Conservation (phyloP, 2,888 invertebrate species). For the Scelioninae gen. 1 region DNA sequence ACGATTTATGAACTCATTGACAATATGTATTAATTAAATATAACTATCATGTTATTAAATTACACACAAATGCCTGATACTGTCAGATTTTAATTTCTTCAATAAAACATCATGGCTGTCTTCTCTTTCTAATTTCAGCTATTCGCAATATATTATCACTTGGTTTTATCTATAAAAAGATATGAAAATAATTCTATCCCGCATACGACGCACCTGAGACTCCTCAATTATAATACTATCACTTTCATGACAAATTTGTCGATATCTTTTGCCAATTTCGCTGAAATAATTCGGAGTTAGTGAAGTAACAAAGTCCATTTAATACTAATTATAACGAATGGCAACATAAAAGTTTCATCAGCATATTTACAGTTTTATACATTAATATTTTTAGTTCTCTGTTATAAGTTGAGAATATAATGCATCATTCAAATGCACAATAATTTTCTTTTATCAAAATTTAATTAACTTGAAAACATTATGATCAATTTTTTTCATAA, state of each 20-base stretch:
- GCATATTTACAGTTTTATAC: no score
- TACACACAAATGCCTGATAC: background rate
- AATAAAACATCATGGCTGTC: constrained; percentile 12
- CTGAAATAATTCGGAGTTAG: constrained; percentile 9
- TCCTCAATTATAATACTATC: constrained; percentile 41
- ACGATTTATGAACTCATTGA: constrained; percentile 37
- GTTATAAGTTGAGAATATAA: no score
- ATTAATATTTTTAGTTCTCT: no score
- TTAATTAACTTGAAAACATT: no score
- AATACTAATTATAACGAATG: no score
- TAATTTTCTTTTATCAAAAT: no score
- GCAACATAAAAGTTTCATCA: no score
- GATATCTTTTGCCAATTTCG: constrained; percentile 28
- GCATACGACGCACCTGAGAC: constrained; percentile 38
- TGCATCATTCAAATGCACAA: no score
- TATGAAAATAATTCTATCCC: constrained; percentile 29
- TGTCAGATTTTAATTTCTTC: background rate
- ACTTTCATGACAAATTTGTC: constrained; percentile 36
- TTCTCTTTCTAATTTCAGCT: constrained; percentile 2
- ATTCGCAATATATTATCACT: constrained; percentile 36
- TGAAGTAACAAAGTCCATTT: background rate
- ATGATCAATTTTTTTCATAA: no score
- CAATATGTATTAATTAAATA: constrained; percentile 32
- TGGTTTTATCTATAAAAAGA: constrained; percentile 14
- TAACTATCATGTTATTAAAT: constrained; percentile 1